These are phyloP conservation scores for Mimas tiliae DNA, from an alignment of 2,888 invertebrate species.

Conservation along the genomic window DNA sequence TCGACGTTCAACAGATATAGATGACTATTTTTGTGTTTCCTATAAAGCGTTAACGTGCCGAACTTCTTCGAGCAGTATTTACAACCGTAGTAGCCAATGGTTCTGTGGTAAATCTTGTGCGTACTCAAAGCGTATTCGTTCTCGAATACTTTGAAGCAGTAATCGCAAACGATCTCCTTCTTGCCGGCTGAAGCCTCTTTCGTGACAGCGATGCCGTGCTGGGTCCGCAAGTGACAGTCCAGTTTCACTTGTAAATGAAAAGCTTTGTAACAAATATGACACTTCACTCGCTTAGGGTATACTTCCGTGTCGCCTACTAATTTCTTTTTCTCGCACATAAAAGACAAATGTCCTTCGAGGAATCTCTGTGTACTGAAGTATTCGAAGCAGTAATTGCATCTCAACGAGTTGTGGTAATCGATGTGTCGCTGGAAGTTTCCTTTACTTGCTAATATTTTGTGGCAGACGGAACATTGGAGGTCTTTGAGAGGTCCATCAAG, in stretches of 20 bases:
- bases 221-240: constrained; percentile 75
- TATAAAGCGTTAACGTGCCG: constrained; percentile 73
- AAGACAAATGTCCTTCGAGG: constrained; percentile 76
- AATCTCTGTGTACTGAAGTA: constrained; percentile 74
- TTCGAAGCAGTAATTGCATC: constrained; percentile 81
- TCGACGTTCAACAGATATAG: constrained; percentile 71
- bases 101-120: constrained; percentile 77
- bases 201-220: constrained; percentile 62
- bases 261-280: constrained; percentile 77
- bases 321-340: constrained; percentile 74
- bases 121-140: constrained; percentile 69
- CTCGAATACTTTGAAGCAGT: constrained; percentile 77
- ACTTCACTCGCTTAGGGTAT: constrained; percentile 72
- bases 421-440: constrained; percentile 80
- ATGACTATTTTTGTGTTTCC: constrained; percentile 81
- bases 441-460: constrained; percentile 74
- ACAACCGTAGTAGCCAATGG: constrained; percentile 76
- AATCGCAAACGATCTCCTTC: constrained; percentile 74
- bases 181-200: constrained; percentile 58
- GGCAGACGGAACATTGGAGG: constrained; percentile 77
- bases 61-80: constrained; percentile 81
- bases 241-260: constrained; percentile 80
- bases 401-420: constrained; percentile 77
- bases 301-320: constrained; percentile 74
- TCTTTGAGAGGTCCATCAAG: constrained; percentile 70